phyloP scores from a whole-genome alignment of 2,113 vertebrate species.

The Physeter macrocephalus region DNA sequence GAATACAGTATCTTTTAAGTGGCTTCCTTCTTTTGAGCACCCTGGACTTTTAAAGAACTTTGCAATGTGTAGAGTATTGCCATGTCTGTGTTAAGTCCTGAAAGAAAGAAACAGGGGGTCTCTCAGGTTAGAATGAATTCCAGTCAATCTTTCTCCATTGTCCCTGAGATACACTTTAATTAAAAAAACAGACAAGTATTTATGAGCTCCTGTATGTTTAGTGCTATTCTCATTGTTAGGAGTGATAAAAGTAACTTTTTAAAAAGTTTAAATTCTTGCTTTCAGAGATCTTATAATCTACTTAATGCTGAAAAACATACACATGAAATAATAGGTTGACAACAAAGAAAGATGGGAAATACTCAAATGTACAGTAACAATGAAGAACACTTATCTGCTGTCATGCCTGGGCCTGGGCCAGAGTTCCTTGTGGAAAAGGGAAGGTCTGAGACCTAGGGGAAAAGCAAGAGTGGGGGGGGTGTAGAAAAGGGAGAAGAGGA shows the following conservation, averaged over 20 bases:
- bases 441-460: background rate
- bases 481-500: background rate
- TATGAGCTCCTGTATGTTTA: background rate
- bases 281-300: background rate
- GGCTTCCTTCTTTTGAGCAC: slow-evolving; percentile 2
- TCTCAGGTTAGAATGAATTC: background rate
- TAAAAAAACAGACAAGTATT: background rate
- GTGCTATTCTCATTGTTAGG: background rate
- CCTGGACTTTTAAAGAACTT: background rate
- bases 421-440: background rate
- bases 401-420: background rate
- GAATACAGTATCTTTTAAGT: background rate
- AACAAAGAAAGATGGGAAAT: background rate
- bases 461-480: background rate
- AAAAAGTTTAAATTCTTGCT: background rate
- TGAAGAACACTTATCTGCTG: background rate
- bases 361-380: background rate
- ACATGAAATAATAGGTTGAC: background rate
- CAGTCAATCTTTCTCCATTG: background rate
- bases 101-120: background rate
- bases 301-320: background rate
- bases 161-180: background rate
- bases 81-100: background rate
- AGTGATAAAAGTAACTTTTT: background rate
- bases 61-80: background rate